Evolutionary conservation across 2,113 vertebrate species (phyloP), one percentile per base, ranked within the genome.

Genomic region (Paraplagusia blochii): DNA sequence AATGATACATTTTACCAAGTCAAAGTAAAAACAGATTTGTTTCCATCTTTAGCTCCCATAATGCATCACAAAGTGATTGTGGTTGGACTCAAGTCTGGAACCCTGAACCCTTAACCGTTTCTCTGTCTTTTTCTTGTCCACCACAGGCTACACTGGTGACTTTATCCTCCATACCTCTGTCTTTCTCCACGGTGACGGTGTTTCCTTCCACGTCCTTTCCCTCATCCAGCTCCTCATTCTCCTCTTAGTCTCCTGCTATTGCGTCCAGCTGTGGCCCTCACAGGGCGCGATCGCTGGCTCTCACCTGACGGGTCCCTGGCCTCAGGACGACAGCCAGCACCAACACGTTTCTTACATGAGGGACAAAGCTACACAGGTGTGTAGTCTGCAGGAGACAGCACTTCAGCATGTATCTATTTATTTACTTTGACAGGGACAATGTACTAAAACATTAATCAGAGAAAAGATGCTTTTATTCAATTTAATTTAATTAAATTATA

Each of bases 291-390:
- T 95, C 18, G 93, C 95, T 72, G 93, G 93, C 72, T 90, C 95
- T 0, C 97, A 98, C 85, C 94, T 98, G 69, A 91, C 92, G 64
- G 97, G 96, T 51, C 96, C 97, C 79, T 95, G 95, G 97, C 97
- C 96, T 88, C 94, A 96, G 81, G 96, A 99, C 75, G 90, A 89
- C 81, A 92, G 88, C 75, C 95, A 94, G 5, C 88, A 90, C 8
- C 93, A 93, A 44, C 91, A 90, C 72, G 82, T 90, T 65, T 92
- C 94, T 58, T 97, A 92, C 88, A 98, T 99, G 97, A 92, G 91
- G 85, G 97, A 99, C 92, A 95, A 98, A 85, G 91, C 95, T 19
- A 99, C 97, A 5, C 97, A 99, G 92, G 97, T 98, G 87, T 77
- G 90, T 56, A 4, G 14, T 43, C 5, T 5, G 6, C 22, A 29